Base-by-base conservation (phyloP, 2,797 vertebrate genomes). In the Hipposideros larvatus region DNA sequence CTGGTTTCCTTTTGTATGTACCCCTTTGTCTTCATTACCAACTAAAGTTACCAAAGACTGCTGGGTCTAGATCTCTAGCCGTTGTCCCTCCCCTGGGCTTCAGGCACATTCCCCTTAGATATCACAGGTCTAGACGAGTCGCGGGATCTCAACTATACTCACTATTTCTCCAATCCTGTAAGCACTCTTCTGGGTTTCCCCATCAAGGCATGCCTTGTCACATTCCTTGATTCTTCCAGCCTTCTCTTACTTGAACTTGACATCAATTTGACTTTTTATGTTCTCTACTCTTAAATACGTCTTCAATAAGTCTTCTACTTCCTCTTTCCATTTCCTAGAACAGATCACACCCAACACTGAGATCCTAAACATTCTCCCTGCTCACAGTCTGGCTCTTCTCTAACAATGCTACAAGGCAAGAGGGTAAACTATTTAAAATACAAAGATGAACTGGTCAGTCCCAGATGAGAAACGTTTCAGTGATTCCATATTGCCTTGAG, bases 271-370 rank as follows among this genome's bases (percentile, higher is more conserved):
- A 14, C 55, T 66, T 85, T 34, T 18, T 55, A 34, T 90, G 78
- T 85, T 86, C 31, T 85, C 18, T 63, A 9, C 70, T 34, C 2
- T 87, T 41, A 77, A 70, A 26, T 89, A 75, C 46, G 41, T 89
- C 34, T 75, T 91, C 90, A 57, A 63, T 41, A 80, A 55, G 16
- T 46, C 70, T 94, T 66, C 26, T 74, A 21, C 11, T 90, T 92
- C 84, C 66, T 66, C 2, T 88, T 77, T 8, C 57, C 15, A 6
- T 22, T 78, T 63, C 11, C 15, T 63, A 15, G 48, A 51, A 84
- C 18, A 48, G 15, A 41, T 90, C 34, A 51, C 34, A 51, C 26
- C 31, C 53, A 59, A 37, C 11, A 3, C 2, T 51, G 66, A 91
- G 53, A 83, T 53, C 24, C 8, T 63, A 41, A 80, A 2, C 28